A percentile compares a stretch with the other conserved stretches of the same genome.
phyloP scores from a whole-genome alignment of 37 sponge, comb jelly and placozoan genomes.

The Beroe forskalii region DNA sequence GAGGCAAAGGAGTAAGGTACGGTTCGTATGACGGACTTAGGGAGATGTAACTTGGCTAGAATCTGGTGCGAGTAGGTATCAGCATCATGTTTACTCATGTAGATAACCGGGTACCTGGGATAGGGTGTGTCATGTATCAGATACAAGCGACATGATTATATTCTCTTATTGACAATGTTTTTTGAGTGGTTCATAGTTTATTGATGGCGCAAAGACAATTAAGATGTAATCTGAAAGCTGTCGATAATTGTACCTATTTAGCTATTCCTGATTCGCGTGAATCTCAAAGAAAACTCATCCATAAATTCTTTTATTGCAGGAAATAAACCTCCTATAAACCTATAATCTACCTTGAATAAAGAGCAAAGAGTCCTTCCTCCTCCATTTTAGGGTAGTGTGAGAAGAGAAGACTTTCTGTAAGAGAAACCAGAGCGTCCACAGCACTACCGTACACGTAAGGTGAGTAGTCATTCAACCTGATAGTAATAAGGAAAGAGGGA shows the following conservation, averaged over 20 bases:
- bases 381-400: not conserved
- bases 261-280: too few relatives aligned
- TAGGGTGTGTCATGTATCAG: not conserved
- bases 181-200: too few relatives aligned
- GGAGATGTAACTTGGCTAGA: not conserved
- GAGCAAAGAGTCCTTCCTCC: conserved; percentile 20
- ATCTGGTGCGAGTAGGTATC: not conserved
- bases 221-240: too few relatives aligned
- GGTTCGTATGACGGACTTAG: conserved; percentile 16
- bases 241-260: too few relatives aligned
- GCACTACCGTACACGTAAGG: not conserved
- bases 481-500: too few relatives aligned
- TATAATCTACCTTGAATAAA: conserved; percentile 6
- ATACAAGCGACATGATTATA: too few relatives aligned
- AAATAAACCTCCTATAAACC: not conserved
- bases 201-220: too few relatives aligned
- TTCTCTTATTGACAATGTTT: too few relatives aligned
- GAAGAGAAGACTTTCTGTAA: not conserved
- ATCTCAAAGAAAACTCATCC: too few relatives aligned
- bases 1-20: conserved; percentile 20
- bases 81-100: conserved; percentile 26
- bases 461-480: conserved; percentile 3
- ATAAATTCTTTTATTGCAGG: not conserved
- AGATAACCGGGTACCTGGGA: conserved; percentile 40
- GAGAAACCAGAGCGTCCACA: not conserved